Percentiles rank a stretch among this genome's conserved stretches.
These are phyloP conservation scores for Nerophis ophidion DNA, from an alignment of 2,113 vertebrate genomes.

Conservation along the genomic window DNA sequence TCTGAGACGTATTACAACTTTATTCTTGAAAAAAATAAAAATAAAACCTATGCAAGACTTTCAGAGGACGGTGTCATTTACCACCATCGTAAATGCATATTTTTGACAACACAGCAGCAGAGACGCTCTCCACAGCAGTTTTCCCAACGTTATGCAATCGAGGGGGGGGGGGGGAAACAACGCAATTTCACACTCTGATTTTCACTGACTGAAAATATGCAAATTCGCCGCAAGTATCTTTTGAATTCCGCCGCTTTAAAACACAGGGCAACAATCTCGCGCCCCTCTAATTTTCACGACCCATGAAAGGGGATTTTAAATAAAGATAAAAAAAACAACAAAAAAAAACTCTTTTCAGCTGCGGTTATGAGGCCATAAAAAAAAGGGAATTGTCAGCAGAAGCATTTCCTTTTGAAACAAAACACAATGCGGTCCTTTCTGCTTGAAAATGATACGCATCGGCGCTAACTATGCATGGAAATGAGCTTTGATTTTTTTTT, in stretches of 20 bases:
- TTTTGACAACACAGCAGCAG: not conserved
- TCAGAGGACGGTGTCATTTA: not conserved
- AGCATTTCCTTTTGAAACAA: not conserved
- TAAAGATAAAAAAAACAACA: not conserved
- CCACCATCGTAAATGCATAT: not conserved
- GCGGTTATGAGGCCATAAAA: not conserved
- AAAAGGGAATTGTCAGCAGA: not conserved
- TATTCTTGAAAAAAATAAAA: too few species aligned
- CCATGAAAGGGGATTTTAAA: conserved; percentile 7
- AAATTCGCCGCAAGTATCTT: not conserved
- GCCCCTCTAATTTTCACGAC: conserved; percentile 2
- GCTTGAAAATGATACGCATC: conserved; percentile 4
- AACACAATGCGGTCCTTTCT: not conserved
- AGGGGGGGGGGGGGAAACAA: not conserved
- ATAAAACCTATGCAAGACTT: too few species aligned
- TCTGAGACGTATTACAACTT: too few species aligned
- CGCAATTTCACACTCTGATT: conserved; percentile 5
- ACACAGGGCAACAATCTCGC: not conserved
- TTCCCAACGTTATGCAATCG: not conserved
- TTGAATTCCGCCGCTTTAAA: not conserved
- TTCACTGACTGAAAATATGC: not conserved
- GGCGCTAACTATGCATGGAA: not conserved
- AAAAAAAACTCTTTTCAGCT: too few species aligned
- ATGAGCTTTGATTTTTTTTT: not conserved
- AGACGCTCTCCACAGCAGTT: not conserved